phyloP scores from a whole-genome alignment of 2,113 vertebrate species.

The Platysternon megacephalum region DNA sequence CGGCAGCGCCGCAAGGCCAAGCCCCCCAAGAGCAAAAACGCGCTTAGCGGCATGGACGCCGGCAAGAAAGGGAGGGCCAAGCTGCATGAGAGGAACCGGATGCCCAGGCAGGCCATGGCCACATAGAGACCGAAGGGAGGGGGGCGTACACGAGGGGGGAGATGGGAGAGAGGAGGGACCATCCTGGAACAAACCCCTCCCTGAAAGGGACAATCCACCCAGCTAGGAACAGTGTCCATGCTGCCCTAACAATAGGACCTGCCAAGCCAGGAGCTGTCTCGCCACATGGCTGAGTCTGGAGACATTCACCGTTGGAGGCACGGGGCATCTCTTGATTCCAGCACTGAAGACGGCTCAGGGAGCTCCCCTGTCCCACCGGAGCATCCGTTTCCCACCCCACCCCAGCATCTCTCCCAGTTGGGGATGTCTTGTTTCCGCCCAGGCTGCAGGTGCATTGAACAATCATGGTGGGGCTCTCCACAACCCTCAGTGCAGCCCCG shows the following conservation, averaged over 20 bases:
- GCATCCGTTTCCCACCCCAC: background rate
- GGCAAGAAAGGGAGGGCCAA: constrained; percentile 85
- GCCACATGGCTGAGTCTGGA: background rate
- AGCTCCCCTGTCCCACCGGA: background rate
- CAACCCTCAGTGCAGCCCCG: background rate
- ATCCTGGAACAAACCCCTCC: background rate
- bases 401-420: background rate
- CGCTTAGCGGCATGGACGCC: constrained; percentile 80
- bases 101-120: constrained; percentile 83
- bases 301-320: background rate
- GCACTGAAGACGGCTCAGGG: background rate
- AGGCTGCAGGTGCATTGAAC: background rate
- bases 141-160: background rate
- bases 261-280: background rate
- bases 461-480: background rate
- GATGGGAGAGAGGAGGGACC: rapidly evolving
- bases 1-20: constrained; percentile 85
- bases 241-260: background rate
- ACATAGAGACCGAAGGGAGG: constrained; percentile 41
- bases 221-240: background rate
- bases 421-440: background rate
- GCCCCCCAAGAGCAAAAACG: constrained; percentile 86
- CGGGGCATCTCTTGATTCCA: background rate
- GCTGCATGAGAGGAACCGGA: constrained; percentile 85
- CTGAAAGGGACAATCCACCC: background rate